phyloP scores from a whole-genome alignment of 2,888 invertebrate species.

The Tiliacea aurago region DNA sequence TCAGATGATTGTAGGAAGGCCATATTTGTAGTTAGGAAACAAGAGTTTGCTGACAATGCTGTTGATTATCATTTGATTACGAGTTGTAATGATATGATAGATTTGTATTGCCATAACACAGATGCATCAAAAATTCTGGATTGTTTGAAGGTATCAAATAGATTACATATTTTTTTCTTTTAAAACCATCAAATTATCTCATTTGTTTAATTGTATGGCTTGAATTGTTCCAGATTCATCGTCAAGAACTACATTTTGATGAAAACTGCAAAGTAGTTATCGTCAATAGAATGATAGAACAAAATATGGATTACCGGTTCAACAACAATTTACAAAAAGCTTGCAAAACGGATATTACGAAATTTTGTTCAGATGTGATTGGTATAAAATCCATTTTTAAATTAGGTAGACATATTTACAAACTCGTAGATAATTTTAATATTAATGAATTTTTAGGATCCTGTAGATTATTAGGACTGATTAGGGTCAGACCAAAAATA shows the following conservation, averaged over 20 bases:
- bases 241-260: slow-evolving; percentile 95
- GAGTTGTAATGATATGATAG: slow-evolving; percentile 96
- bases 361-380: slow-evolving; percentile 87
- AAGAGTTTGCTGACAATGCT: slow-evolving; percentile 96
- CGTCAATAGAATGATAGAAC: slow-evolving; percentile 96
- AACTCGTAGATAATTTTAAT: slow-evolving; percentile 45
- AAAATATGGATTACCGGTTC: slow-evolving; percentile 96
- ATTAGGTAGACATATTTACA: slow-evolving; percentile 55
- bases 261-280: slow-evolving; percentile 95
- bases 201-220: background rate
- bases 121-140: slow-evolving; percentile 93
- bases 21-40: slow-evolving; percentile 95
- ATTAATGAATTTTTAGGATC: slow-evolving; percentile 2
- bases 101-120: slow-evolving; percentile 94
- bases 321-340: slow-evolving; percentile 95
- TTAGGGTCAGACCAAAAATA: background rate
- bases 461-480: slow-evolving; percentile 11
- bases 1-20: slow-evolving; percentile 94
- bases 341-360: slow-evolving; percentile 95
- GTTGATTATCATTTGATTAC: slow-evolving; percentile 96
- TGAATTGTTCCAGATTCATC: slow-evolving; percentile 90
- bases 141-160: slow-evolving; percentile 92
- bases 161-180: background rate
- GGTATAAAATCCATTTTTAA: slow-evolving; percentile 75
- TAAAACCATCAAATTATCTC: background rate